Conservation (phyloP, 2,113 vertebrate genomes). For the Solea solea region DNA sequence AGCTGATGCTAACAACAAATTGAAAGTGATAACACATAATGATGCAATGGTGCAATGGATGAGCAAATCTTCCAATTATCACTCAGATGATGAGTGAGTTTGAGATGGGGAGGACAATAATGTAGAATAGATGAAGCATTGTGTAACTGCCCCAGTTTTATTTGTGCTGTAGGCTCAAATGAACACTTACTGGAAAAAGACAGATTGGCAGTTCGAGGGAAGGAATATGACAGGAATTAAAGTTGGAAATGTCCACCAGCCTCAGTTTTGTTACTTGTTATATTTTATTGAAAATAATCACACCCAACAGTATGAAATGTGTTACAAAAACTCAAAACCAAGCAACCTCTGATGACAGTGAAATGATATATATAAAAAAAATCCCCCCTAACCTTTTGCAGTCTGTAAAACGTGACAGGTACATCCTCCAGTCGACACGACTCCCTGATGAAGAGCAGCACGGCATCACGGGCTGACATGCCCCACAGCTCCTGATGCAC, state of each 20-base stretch:
- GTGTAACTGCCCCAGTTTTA: slow-evolving; percentile 21
- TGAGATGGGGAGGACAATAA: slow-evolving; percentile 48
- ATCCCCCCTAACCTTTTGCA: slow-evolving; percentile 84
- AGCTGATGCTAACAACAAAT: slow-evolving; percentile 41
- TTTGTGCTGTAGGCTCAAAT: slow-evolving; percentile 31
- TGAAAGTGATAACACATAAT: slow-evolving; percentile 27
- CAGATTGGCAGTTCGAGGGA: not conserved
- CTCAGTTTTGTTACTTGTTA: not conserved
- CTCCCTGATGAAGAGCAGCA: slow-evolving; percentile 87
- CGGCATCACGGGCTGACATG: slow-evolving; percentile 83
- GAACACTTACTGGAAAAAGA: slow-evolving; percentile 10
- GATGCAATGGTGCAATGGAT: slow-evolving; percentile 52
- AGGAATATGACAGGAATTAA: not conserved
- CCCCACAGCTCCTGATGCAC: slow-evolving; percentile 88
- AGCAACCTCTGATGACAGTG: not conserved
- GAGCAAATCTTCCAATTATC: slow-evolving; percentile 49
- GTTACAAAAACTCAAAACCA: no score
- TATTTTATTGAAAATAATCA: not conserved
- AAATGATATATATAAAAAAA: not conserved
- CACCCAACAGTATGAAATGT: not conserved
- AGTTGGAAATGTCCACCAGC: not conserved
- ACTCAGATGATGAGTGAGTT: slow-evolving; percentile 40
- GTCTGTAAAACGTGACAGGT: slow-evolving; percentile 89
- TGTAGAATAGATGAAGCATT: slow-evolving; percentile 35
- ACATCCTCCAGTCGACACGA: slow-evolving; percentile 90